Evolutionary conservation across 2,888 invertebrate species (phyloP), one percentile per base, ranked within the genome.

Genomic region (Ptychoptera albimana): DNA sequence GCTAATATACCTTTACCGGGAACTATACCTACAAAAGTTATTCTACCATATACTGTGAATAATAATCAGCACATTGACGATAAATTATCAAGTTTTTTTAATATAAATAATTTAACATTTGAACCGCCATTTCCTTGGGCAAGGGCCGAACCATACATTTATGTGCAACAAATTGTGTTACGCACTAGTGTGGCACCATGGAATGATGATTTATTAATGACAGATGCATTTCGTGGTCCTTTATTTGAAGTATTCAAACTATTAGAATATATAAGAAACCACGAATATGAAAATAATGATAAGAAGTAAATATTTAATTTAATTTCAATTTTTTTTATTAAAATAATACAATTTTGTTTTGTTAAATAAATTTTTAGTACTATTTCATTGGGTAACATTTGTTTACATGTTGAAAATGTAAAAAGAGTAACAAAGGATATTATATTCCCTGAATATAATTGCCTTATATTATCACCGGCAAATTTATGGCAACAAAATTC

Each of bases 181-280:
- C 74, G 77, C 55, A 70, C 75, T 50, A 82, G 86, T 47, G 88
- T 94, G 9, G 72, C 85, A 49, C 93, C 93, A 45, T 94, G 93
- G 93, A 75, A 76, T 45, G 74, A 75, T 49, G 81, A 83, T 53
- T 68, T 93, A 52, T 77, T 78, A 52, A 70, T 89, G 55, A 82
- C 83, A 60, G 94, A 94, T 71, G 92, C 92, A 38, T 91, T 92
- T 63, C 74, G 92, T 55, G 89, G 84, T 7, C 93, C 94, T 2
- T 68, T 96, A 1, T 81, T 83, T 56, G 87, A 89, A 69, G 82
- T 84, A 15, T 96, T 94, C 67, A 79, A 86, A 59, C 68, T 94
- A 50, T 62, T 91, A 43, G 88, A 93, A 65, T 74, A 82, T 46
- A 77, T 94, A 50, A 75, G 84, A 55, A 88, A 89, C 65, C 88